Evolutionary conservation across 1,140 invertebrate genomes (phyloP).

Genomic region (Anastatus disparis): DNA sequence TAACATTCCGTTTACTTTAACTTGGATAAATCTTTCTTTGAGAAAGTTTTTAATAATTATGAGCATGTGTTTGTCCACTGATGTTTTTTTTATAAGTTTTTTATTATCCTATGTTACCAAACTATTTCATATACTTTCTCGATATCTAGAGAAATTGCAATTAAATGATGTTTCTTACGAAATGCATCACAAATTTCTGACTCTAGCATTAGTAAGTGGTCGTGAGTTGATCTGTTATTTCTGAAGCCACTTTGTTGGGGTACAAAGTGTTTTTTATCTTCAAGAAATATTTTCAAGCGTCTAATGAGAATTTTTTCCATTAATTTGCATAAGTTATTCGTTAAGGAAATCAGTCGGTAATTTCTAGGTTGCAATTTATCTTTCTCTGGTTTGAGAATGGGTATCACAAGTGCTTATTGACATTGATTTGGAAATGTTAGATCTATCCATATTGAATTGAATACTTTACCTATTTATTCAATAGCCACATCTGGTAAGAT

Average conservation of each 20-base stretch:
- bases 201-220: slow-evolving; percentile 45
- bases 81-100: slow-evolving; percentile 28
- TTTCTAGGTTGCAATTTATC: slow-evolving; percentile 13
- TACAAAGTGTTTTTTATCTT: slow-evolving; percentile 44
- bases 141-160: slow-evolving; percentile 49
- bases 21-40: slow-evolving; percentile 31
- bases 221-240: slow-evolving; percentile 43
- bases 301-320: slow-evolving; percentile 49
- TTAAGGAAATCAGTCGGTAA: slow-evolving; percentile 56
- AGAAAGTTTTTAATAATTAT: slow-evolving; percentile 37
- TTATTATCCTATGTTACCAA: slow-evolving; percentile 30
- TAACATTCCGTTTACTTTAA: slow-evolving; percentile 33
- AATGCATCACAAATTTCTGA: slow-evolving; percentile 46
- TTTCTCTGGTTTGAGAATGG: slow-evolving; percentile 53
- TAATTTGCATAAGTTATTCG: slow-evolving; percentile 52
- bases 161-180: slow-evolving; percentile 40
- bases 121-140: slow-evolving; percentile 51
- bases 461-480: slow-evolving; percentile 44
- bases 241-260: slow-evolving; percentile 45
- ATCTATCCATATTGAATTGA: slow-evolving; percentile 48
- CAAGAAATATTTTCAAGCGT: slow-evolving; percentile 35
- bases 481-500: slow-evolving; percentile 44
- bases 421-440: slow-evolving; percentile 49
- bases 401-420: slow-evolving; percentile 55
- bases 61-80: slow-evolving; percentile 33